phyloP scores from a whole-genome alignment of 2,113 vertebrate genomes.

The Danio rerio region DNA sequence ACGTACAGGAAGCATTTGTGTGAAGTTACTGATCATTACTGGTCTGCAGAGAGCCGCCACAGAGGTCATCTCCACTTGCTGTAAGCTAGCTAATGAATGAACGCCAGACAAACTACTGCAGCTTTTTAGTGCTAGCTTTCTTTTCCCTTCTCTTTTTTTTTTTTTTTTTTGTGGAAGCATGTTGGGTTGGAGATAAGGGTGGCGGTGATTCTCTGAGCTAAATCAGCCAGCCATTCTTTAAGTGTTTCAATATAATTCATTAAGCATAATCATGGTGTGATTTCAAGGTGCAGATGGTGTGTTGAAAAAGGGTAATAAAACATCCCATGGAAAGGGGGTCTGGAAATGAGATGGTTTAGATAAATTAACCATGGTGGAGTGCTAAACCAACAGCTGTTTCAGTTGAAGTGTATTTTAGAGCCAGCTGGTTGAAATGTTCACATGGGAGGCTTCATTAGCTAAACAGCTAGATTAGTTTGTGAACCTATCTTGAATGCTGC shows the following conservation, averaged over 20 bases:
- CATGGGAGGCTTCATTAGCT: conserved; percentile 27
- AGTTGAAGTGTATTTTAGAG: conserved; percentile 13
- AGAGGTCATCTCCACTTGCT: conserved; percentile 51
- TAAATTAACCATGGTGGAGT: conserved; percentile 41
- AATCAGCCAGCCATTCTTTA: conserved; percentile 36
- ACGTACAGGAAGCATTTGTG: conserved; percentile 48
- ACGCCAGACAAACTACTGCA: background rate
- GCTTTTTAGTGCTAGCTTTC: no score
- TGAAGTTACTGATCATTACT: conserved; percentile 55
- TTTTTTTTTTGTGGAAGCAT: conserved; percentile 1
- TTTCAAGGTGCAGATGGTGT: conserved; percentile 65
- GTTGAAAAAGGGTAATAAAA: conserved; percentile 55
- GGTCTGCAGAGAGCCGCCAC: conserved; percentile 44
- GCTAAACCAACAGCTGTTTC: conserved; percentile 46
- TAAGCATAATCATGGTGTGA: conserved; percentile 62
- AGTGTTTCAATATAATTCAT: conserved; percentile 60
- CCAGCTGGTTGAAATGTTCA: conserved; percentile 21
- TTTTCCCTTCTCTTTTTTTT: no score
- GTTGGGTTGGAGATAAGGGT: background rate
- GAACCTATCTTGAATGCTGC: background rate
- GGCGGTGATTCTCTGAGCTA: background rate
- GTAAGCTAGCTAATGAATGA: conserved; percentile 49
- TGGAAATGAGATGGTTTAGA: conserved; percentile 40
- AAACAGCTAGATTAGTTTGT: conserved; percentile 18
- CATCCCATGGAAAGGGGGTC: conserved; percentile 22